phyloP scores from a whole-genome alignment of 1,140 invertebrate genomes.

The Drusus annulatus region DNA sequence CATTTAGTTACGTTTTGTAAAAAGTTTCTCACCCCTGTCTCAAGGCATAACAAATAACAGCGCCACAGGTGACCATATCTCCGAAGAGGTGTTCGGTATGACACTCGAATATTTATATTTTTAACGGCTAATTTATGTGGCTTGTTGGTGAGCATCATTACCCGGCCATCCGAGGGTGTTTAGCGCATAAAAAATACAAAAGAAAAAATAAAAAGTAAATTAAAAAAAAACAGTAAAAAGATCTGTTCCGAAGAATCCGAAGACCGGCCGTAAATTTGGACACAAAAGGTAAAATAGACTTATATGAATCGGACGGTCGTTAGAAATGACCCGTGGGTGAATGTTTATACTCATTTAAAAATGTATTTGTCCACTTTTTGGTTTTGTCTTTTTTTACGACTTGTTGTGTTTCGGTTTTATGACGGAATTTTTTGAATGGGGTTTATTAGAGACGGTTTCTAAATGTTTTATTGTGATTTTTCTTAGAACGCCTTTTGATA shows the following conservation, averaged over 20 bases:
- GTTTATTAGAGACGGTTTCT: not conserved
- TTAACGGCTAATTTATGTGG: conserved; percentile 29
- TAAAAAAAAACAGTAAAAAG: not conserved
- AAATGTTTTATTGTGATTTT: too few species aligned
- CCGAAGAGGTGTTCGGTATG: conserved; percentile 25
- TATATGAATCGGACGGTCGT: conserved; percentile 32
- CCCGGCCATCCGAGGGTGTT: conserved; percentile 20
- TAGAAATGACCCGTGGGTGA: conserved; percentile 12
- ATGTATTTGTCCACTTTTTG: conserved; percentile 27
- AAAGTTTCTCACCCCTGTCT: not conserved
- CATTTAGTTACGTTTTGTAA: too few species aligned
- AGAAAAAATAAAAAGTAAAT: conserved; percentile 11
- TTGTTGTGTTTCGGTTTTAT: not conserved
- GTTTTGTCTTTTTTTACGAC: not conserved
- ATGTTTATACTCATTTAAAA: conserved; percentile 35
- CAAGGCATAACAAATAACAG: not conserved
- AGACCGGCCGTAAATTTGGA: conserved; percentile 18
- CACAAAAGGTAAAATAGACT: conserved; percentile 38
- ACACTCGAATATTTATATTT: conserved; percentile 26
- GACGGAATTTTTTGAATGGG: not conserved
- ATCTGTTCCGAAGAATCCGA: not conserved
- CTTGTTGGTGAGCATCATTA: conserved; percentile 31
- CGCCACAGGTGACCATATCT: conserved; percentile 18
- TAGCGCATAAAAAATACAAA: conserved; percentile 26
- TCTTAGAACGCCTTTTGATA: too few species aligned